Percentiles rank a stretch among this genome's conserved stretches.
Evolutionary conservation across 2,113 vertebrate species (phyloP).

Genomic region (Tylochromis polylepis): DNA sequence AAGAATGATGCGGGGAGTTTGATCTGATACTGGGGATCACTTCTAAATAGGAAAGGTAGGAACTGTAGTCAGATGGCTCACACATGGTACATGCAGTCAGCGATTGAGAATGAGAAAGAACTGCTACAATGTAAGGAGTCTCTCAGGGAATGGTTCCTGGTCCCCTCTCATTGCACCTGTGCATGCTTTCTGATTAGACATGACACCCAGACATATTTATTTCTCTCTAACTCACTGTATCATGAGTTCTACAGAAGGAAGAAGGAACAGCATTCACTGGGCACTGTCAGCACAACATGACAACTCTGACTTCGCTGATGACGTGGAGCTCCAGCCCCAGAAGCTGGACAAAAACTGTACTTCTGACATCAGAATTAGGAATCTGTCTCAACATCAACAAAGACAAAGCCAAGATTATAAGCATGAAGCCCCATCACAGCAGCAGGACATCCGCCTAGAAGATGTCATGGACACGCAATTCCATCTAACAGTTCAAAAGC

Average conservation of each 20-base stretch:
- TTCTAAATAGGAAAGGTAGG: background rate
- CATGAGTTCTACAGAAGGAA: background rate
- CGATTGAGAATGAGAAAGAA: background rate
- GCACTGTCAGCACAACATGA: background rate
- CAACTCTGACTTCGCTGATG: background rate
- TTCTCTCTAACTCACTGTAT: background rate
- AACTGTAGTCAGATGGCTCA: background rate
- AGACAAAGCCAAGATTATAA: background rate
- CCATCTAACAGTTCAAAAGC: background rate
- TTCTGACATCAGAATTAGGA: background rate
- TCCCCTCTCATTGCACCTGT: background rate
- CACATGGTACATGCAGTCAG: background rate
- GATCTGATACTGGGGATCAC: background rate
- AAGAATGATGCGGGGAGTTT: background rate
- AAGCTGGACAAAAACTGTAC: background rate
- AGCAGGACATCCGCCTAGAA: background rate
- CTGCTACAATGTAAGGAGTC: background rate
- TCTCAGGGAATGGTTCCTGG: background rate
- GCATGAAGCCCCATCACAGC: background rate
- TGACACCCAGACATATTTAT: background rate
- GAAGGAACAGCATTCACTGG: background rate
- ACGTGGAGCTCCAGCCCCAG: background rate
- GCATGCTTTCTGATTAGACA: background rate
- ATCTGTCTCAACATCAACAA: background rate
- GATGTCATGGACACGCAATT: background rate